Percentiles rank a stretch among this genome's conserved stretches.
phyloP scores from a whole-genome alignment of 2,113 vertebrate genomes.

The Calidris pygmaea region DNA sequence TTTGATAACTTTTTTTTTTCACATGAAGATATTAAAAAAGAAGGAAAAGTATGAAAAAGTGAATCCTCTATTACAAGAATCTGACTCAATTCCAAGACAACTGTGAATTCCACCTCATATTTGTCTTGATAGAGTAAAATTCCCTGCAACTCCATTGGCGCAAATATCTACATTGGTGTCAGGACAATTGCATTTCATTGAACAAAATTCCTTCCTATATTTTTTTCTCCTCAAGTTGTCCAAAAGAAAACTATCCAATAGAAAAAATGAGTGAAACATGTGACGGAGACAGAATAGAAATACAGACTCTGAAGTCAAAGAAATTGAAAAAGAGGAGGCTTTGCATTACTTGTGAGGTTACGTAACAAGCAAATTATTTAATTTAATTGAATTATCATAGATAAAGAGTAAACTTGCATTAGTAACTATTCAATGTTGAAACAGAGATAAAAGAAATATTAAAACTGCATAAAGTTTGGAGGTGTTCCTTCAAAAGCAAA shows the following conservation, averaged over 20 bases:
- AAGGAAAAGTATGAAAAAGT: background rate
- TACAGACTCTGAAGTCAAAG: background rate
- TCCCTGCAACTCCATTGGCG: background rate
- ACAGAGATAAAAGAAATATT: background rate
- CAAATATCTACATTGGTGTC: background rate
- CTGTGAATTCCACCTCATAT: background rate
- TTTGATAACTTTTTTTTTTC: background rate
- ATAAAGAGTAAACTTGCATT: background rate
- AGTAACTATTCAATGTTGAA: background rate
- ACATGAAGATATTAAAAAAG: background rate
- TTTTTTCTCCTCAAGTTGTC: background rate
- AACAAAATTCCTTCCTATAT: background rate
- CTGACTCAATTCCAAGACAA: background rate
- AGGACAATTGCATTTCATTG: background rate
- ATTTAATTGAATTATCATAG: background rate
- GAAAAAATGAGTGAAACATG: background rate
- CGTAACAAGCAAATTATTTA: background rate
- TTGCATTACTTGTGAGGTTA: background rate
- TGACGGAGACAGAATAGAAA: background rate
- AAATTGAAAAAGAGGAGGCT: background rate
- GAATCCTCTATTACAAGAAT: background rate
- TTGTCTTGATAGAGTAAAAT: background rate
- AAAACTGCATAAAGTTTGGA: background rate
- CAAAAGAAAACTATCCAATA: background rate
- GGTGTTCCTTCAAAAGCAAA: background rate